Evolutionary conservation across 2,888 invertebrate species (phyloP), one percentile per base, ranked within the genome.

Genomic region (Zootermopsis nevadensis): DNA sequence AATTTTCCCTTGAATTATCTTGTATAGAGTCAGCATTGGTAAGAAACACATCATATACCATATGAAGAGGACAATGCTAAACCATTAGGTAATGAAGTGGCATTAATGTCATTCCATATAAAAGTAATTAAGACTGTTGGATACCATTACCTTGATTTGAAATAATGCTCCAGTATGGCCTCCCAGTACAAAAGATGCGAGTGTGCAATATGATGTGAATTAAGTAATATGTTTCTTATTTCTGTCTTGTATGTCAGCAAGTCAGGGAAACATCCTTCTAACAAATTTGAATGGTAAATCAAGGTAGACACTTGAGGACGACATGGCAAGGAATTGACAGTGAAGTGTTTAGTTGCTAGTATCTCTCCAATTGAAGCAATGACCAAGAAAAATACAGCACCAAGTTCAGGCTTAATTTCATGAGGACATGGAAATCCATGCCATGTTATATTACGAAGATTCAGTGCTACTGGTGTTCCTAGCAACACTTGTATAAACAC

Each of bases 391-490:
- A 91, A 86, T 38, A 88, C 86, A 76, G 87, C 84, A 42, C 86
- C 86, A 84, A 88, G 90, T 87, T 89, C 89, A 72, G 86, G 82
- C 33, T 89, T 89, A 77, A 91, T 86, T 85, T 91, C 91, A 4
- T 86, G 85, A 0, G 89, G 88, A n/a, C 87, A 84, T 0, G 89
- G 87, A 86, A 92, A 92, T 8, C 92, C 92, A 88, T 92, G 92
- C 92, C 92, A 92, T 0, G 88, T 87, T 48, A 92, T 87, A 87
- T 92, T 92, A 30, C 92, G 88, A 22, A 92, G 85, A 87, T 92
- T 92, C 15, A 92, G 87, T 2, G 90, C 90, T 83, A 88, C 87
- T 10, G 91, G 91, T 35, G 91, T 90, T 4, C 92, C 92, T 84
- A 91, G 87, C 24, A 92, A 72, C 42, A 91, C 85, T 87, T 89